These are phyloP conservation scores for Operophtera brumata DNA, from an alignment of 2,888 invertebrate genomes.

Conservation along the genomic window DNA sequence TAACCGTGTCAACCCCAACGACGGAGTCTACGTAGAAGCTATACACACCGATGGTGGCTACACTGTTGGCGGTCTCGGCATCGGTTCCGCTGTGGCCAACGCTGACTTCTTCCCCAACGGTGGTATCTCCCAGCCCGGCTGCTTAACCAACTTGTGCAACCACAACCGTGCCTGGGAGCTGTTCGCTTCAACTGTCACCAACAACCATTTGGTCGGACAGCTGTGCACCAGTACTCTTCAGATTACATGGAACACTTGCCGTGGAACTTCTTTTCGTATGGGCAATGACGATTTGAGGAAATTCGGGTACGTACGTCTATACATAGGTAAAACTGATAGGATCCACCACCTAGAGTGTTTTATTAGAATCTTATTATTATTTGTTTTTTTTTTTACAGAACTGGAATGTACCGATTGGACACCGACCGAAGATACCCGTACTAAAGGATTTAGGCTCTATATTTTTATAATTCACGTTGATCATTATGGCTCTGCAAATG, in stretches of 20 bases:
- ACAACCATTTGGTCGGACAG: constrained; percentile 49
- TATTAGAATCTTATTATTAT: no score
- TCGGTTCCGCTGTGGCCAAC: constrained; percentile 68
- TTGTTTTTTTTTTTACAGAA: constrained; percentile 39
- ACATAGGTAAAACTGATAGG: no score
- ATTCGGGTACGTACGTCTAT: constrained; percentile 52
- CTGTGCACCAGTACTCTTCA: constrained; percentile 43
- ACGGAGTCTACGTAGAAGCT: constrained; percentile 57
- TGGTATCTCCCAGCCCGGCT: constrained; percentile 61
- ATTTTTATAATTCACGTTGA: no score
- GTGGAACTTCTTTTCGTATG: constrained; percentile 44
- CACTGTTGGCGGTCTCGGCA: constrained; percentile 64
- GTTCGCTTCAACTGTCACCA: constrained; percentile 48
- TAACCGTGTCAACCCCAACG: constrained; percentile 44
- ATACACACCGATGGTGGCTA: constrained; percentile 66
- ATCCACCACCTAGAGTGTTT: no score
- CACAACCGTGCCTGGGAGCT: constrained; percentile 57
- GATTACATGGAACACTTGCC: constrained; percentile 47
- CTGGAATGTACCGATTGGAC: constrained; percentile 44
- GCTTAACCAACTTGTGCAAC: constrained; percentile 47
- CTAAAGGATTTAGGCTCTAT: no score
- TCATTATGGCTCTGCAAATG: no score
- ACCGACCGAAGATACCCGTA: constrained; percentile 45
- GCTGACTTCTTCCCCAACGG: constrained; percentile 82
- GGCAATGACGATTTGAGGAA: constrained; percentile 55